Conservation (phyloP, 1,140 invertebrate genomes). For the Drosophila nigromelanica region DNA sequence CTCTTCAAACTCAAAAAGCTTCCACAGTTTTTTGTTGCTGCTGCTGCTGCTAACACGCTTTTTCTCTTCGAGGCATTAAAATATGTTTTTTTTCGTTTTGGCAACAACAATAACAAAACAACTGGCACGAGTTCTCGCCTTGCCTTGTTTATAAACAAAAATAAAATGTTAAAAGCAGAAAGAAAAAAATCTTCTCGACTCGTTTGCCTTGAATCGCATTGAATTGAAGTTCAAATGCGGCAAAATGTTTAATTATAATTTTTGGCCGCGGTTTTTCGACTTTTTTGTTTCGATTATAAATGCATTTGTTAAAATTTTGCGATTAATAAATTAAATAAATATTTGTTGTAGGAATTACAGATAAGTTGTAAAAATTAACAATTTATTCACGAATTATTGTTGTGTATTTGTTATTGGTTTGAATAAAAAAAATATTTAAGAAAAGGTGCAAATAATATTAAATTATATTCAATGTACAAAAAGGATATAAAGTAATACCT, state of each 20-base stretch:
- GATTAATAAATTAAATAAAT: slow-evolving; percentile 36
- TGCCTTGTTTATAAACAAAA: slow-evolving; percentile 66
- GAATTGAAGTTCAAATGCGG: slow-evolving; percentile 66
- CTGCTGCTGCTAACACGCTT: slow-evolving; percentile 1
- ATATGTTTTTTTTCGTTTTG: slow-evolving; percentile 41
- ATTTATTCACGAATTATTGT: too few relatives aligned
- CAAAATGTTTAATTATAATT: slow-evolving; percentile 58
- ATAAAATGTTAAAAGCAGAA: slow-evolving; percentile 38
- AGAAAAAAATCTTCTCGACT: slow-evolving; percentile 58
- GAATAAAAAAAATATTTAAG: too few relatives aligned
- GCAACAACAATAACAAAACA: slow-evolving; percentile 46
- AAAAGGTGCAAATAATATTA: too few relatives aligned
- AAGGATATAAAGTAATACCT: too few relatives aligned
- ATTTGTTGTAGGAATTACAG: not conserved
- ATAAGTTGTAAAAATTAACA: too few relatives aligned
- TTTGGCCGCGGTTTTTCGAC: slow-evolving; percentile 36
- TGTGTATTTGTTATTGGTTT: too few relatives aligned
- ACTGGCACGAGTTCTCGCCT: slow-evolving; percentile 56
- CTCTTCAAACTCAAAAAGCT: not conserved
- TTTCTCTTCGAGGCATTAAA: slow-evolving; percentile 17
- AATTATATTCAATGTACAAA: too few relatives aligned
- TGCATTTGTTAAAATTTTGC: slow-evolving; percentile 32
- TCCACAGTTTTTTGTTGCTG: slow-evolving; percentile 1
- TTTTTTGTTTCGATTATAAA: slow-evolving; percentile 23
- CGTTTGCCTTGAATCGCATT: slow-evolving; percentile 64